Base-by-base conservation (phyloP, 2,113 vertebrate species). In the Bos taurus region DNA sequence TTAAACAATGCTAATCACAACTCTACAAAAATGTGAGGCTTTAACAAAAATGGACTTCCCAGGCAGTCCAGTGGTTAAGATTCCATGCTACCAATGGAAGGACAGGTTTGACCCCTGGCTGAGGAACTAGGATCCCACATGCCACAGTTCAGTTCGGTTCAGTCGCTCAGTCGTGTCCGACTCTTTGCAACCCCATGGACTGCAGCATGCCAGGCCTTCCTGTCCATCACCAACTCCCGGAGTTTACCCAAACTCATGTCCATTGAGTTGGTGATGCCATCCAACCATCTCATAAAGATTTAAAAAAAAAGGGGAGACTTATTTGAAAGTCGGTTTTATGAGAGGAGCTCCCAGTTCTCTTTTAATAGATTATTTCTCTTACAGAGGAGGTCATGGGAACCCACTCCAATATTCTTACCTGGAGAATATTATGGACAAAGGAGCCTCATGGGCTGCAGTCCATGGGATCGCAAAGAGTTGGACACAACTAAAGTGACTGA, bases 151-250 rank as follows among this genome's bases (percentile, higher is more conserved):
- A 71, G 4, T 71, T 36, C 0, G 0, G 64, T 71, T 23, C 19
- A 71, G 5, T 21, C 2, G 4, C n/a, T 71, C 4, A 21, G n/a
- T 71, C 0, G 0, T 11, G 64, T 36, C n/a, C 0, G 0, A 36
- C 64, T 71, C 33, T 59, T 12, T 21, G 17, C 0, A 2, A 67
- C 62, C 33, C 33, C 16, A 67, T n/a, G 64, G 62, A 71, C n/a
- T 36, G n/a, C 64, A 71, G 64, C 19, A 23, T 3, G 2, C 64
- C 64, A 36, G n/a, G 19, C 64, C 64, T 71, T 23, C 64, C 19
- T 71, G n/a, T 36, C 64, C 19, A 36, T 36, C 64, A 6, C 19
- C n/a, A 71, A 6, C 64, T 71, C 64, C 17, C 2, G 5, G n/a
- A 71, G 64, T 71, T 71, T 12, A 71, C 19, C n/a, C 4, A 71